phyloP scores from a whole-genome alignment of 2,888 invertebrate species.

The Argyresthia goedartella region DNA sequence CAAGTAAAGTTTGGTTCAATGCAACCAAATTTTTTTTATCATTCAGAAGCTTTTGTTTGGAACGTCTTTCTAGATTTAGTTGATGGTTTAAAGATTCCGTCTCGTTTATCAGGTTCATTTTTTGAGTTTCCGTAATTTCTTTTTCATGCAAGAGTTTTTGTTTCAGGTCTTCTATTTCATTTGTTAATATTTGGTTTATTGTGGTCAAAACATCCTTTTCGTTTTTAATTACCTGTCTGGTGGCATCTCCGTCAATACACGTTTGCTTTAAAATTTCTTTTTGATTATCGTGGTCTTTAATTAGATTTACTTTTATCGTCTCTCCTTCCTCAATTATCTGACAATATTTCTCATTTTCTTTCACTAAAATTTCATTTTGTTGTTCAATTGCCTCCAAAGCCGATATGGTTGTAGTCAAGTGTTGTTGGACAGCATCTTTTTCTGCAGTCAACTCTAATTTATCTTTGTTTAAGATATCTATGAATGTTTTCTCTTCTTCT shows the following conservation, averaged over 20 bases:
- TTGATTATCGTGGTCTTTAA: background rate
- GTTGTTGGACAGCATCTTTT: constrained; percentile 3
- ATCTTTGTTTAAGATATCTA: constrained; percentile 15
- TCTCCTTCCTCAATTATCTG: no score
- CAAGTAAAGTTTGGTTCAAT: constrained; percentile 12
- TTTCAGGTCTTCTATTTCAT: background rate
- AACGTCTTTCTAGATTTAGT: constrained; percentile 26
- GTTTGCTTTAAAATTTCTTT: no score
- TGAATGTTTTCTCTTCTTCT: constrained; percentile 5
- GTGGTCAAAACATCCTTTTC: no score
- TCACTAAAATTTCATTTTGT: constrained; percentile 9
- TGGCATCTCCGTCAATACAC: no score
- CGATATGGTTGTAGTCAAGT: constrained; percentile 8
- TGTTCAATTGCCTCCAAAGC: background rate
- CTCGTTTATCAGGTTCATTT: background rate
- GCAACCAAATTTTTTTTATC: constrained; percentile 10
- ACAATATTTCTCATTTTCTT: constrained; percentile 11
- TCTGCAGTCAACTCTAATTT: constrained; percentile 14
- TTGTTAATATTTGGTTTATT: no score
- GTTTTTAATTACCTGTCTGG: no score
- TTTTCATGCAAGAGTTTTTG: background rate
- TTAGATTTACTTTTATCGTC: constrained; percentile 6
- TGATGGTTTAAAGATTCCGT: constrained; percentile 27
- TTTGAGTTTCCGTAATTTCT: background rate
- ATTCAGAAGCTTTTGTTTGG: constrained; percentile 16